Base-by-base conservation (phyloP, 1,140 invertebrate genomes). In the Neoseiulus cucumeris region DNA sequence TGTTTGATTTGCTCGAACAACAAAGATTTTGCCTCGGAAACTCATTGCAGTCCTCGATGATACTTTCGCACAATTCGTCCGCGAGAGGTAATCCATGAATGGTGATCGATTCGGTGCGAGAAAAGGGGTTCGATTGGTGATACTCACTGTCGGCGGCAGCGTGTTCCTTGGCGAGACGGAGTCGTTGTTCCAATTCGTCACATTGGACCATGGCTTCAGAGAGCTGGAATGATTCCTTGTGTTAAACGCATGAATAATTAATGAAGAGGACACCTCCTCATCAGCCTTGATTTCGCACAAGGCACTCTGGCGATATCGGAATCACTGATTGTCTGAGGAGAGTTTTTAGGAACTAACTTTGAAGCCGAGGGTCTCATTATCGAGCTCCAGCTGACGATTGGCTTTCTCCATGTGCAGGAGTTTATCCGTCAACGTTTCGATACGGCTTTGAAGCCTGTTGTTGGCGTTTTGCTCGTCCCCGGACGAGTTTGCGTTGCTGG, bases 291-390 rank as follows among this genome's bases (percentile, higher is more conserved):
- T n/a, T n/a, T n/a, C n/a, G n/a, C n/a, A n/a, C n/a, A n/a, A n/a
- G n/a, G n/a, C n/a, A n/a, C n/a, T n/a, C n/a, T n/a, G n/a, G n/a
- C n/a, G n/a, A n/a, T n/a, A n/a, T n/a, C 4, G 55, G 20, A 17
- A 30, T 44, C 22, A 42, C 41, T 41, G 28, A 39, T 9, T 9
- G 9, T 39, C 33, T 6, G 33, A 9, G 9, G 4, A 9, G 33
- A 39, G 4, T 39, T 39, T 39, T 39, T 39, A 39, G 33, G 9
- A 39, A 39, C 33, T 39, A n/a, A 47, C 51, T 42, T 70, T 70
- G 33, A 65, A 70, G n/a, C 66, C 68, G 22, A 70, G 41, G 14
- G 69, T 70, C 42, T 70, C 69, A 66, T 70, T 70, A 30, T 70
- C 69, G 39, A 70, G 44, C 28, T 70, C 69, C 4, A 70, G 33